Evolutionary conservation across 2,113 vertebrate genomes (phyloP).

Genomic region (Trematocara stigmaticum): DNA sequence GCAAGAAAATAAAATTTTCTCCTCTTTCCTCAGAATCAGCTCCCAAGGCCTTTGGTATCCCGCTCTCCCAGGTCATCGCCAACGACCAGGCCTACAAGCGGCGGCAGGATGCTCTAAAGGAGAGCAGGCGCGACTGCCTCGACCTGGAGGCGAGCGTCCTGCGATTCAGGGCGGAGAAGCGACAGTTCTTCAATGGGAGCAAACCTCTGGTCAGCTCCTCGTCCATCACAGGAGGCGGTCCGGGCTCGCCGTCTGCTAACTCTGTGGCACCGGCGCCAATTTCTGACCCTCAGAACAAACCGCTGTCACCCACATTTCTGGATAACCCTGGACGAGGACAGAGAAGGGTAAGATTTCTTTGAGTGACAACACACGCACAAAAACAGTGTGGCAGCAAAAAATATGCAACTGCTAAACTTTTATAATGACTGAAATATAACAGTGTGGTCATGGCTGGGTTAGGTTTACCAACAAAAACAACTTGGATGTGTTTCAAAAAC

Average conservation of each 20-base stretch:
- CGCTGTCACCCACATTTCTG: constrained; percentile 46
- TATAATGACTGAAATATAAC: no score
- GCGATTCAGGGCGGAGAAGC: constrained; percentile 76
- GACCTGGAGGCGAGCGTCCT: constrained; percentile 80
- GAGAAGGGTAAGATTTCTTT: constrained; percentile 72
- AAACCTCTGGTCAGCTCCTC: constrained; percentile 14
- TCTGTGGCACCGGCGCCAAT: constrained; percentile 28
- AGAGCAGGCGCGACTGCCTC: constrained; percentile 78
- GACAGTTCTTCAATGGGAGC: constrained; percentile 58
- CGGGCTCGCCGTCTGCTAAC: constrained; percentile 6
- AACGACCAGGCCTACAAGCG: constrained; percentile 74
- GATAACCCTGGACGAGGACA: constrained; percentile 67
- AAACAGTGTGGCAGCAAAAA: background rate
- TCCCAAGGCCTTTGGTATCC: constrained; percentile 80
- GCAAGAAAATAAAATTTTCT: background rate
- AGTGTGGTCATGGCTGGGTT: no score
- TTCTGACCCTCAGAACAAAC: constrained; percentile 51
- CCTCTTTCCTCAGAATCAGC: constrained; percentile 60
- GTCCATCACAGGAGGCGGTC: background rate
- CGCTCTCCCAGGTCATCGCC: constrained; percentile 77
- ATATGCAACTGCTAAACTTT: no score
- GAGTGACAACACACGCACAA: background rate
- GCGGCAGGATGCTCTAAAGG: constrained; percentile 74
- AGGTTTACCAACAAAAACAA: no score
- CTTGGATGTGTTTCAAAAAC: no score